These are phyloP conservation scores for Calameuta filiformis DNA, from an alignment of 2,888 invertebrate genomes.

Conservation along the genomic window DNA sequence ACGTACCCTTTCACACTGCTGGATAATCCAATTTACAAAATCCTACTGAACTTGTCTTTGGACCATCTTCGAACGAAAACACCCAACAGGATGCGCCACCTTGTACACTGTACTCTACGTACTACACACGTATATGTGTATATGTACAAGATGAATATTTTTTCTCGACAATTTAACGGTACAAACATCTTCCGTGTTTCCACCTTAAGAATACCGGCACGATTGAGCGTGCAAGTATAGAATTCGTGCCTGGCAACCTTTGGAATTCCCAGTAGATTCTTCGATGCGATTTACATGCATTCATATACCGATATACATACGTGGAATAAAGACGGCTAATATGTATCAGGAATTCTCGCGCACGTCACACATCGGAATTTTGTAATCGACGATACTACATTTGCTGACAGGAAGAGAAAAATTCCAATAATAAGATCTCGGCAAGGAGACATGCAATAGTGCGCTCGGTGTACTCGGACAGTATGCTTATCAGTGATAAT, in stretches of 20 bases:
- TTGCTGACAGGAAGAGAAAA: neutral
- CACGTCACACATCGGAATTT: neutral
- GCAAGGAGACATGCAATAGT: neutral
- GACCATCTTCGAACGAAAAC: neutral
- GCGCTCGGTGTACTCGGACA: neutral
- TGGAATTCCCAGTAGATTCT: neutral
- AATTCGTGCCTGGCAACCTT: neutral
- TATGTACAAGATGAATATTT: neutral
- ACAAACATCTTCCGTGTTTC: neutral
- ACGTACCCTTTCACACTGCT: slow-evolving; percentile 34
- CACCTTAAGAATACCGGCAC: neutral
- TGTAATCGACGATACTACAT: neutral
- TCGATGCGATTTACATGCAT: neutral
- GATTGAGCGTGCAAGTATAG: neutral
- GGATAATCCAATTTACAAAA: slow-evolving; percentile 59
- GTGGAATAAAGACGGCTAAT: neutral
- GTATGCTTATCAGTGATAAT: neutral
- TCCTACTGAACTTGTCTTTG: slow-evolving; percentile 25
- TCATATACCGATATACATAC: neutral
- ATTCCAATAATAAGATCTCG: neutral
- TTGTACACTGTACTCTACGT: neutral
- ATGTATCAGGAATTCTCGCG: neutral
- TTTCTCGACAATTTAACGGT: neutral
- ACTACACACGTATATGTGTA: neutral
- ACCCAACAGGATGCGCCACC: neutral